phyloP scores from a whole-genome alignment of 1,140 invertebrate species.

The Zaprionus kolodkinae region DNA sequence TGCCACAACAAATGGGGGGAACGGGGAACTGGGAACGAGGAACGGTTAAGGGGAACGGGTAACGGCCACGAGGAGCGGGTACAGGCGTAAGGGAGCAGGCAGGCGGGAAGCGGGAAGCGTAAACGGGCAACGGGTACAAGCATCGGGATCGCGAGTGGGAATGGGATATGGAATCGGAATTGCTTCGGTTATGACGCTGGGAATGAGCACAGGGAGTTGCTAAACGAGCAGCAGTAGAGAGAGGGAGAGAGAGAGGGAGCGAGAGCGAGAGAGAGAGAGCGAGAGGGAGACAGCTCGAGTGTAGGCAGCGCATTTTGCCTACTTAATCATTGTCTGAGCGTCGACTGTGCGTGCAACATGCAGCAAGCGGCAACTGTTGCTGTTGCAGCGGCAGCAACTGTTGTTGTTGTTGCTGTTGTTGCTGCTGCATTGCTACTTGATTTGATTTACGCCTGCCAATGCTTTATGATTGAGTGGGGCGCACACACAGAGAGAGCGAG shows the following conservation, averaged over 20 bases:
- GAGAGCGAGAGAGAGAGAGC: not conserved
- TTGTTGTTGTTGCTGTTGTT: slow-evolving; percentile 18
- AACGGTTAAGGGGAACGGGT: too few species aligned
- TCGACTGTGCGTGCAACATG: slow-evolving; percentile 75
- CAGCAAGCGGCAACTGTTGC: slow-evolving; percentile 55
- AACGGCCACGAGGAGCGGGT: not conserved
- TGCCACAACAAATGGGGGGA: slow-evolving; percentile 49
- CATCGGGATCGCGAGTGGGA: not conserved
- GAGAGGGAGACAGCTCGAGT: not conserved
- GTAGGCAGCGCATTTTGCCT: slow-evolving; percentile 67
- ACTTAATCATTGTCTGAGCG: slow-evolving; percentile 79
- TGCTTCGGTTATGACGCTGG: slow-evolving; percentile 28
- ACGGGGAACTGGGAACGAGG: slow-evolving; percentile 16
- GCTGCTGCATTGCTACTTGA: slow-evolving; percentile 70
- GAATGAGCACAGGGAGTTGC: slow-evolving; percentile 34
- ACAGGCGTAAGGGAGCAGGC: too few species aligned
- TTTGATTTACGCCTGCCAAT: slow-evolving; percentile 83
- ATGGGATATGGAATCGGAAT: slow-evolving; percentile 10
- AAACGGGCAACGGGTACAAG: too few species aligned
- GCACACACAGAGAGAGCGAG: slow-evolving; percentile 16
- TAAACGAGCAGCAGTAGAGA: not conserved
- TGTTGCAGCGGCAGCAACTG: slow-evolving; percentile 6
- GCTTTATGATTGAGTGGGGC: slow-evolving; percentile 81
- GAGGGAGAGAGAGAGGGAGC: not conserved
- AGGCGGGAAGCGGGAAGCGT: slow-evolving; percentile 7